phyloP scores from a whole-genome alignment of 2,797 vertebrate genomes.

The Anas bernieri region DNA sequence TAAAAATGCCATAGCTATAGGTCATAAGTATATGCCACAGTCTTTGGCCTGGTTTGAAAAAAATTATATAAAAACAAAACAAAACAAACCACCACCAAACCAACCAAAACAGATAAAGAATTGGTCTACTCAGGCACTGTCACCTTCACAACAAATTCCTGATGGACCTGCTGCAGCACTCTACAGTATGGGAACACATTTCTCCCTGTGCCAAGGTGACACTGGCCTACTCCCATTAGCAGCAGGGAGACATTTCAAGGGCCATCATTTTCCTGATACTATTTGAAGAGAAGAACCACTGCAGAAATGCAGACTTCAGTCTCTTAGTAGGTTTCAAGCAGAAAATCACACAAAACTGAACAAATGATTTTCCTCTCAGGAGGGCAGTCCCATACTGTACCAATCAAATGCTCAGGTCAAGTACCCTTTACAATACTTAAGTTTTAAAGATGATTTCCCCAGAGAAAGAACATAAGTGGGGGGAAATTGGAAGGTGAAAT shows the following conservation, averaged over 20 bases:
- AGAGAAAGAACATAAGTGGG: background rate
- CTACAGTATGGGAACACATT: background rate
- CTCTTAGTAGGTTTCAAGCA: background rate
- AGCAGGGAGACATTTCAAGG: background rate
- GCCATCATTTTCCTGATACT: background rate
- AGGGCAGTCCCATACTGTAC: fast-evolving
- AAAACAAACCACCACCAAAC: background rate
- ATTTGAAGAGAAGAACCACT: background rate
- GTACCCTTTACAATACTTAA: background rate
- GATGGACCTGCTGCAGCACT: background rate
- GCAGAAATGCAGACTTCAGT: background rate
- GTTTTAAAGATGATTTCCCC: conserved; percentile 1
- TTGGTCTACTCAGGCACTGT: background rate
- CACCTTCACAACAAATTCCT: background rate
- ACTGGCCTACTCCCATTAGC: background rate
- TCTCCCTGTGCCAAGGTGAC: background rate
- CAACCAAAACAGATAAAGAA: background rate
- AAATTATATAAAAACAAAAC: background rate
- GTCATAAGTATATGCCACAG: background rate
- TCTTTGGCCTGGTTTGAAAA: background rate
- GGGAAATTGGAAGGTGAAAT: background rate
- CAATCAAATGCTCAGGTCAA: background rate
- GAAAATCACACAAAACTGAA: background rate
- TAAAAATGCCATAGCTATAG: background rate
- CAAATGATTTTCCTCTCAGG: conserved; percentile 3